phyloP scores from a whole-genome alignment of 2,888 invertebrate genomes.

The Lordiphosa andalusiaca region DNA sequence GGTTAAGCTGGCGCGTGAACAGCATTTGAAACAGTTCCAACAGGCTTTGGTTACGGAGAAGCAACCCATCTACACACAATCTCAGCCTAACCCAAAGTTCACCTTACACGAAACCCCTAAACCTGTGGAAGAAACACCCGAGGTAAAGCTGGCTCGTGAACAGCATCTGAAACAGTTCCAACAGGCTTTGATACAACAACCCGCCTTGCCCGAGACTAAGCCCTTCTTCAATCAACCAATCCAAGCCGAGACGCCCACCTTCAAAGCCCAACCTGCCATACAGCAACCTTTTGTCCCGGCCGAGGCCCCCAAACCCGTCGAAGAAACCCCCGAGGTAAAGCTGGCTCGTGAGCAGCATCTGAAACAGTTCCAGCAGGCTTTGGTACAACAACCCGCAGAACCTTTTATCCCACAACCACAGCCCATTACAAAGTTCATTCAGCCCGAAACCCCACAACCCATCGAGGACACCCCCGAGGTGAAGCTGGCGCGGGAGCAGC shows the following conservation, averaged over 20 bases:
- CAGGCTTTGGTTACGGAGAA: too few species aligned
- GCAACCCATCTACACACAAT: constrained; percentile 8
- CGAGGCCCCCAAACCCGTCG: constrained; percentile 33
- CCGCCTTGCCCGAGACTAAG: constrained; percentile 10
- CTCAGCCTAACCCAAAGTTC: constrained; percentile 1
- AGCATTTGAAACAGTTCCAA: constrained; percentile 50
- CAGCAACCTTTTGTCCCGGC: neutral
- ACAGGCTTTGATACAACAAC: constrained; percentile 47
- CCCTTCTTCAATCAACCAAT: neutral
- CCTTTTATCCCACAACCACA: constrained; percentile 4
- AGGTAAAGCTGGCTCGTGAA: constrained; percentile 65
- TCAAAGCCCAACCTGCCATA: too few species aligned
- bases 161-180: constrained; percentile 56
- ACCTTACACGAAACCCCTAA: neutral
- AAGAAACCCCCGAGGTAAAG: constrained; percentile 62
- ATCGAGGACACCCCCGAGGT: constrained; percentile 65
- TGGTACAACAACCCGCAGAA: constrained; percentile 28
- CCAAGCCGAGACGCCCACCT: too few species aligned
- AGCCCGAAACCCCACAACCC: constrained; percentile 8
- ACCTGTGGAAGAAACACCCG: constrained; percentile 56
- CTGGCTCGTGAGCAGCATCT: constrained; percentile 71
- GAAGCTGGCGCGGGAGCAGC: constrained; percentile 60
- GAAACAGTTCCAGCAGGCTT: constrained; percentile 54
- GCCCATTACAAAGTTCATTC: too few species aligned
- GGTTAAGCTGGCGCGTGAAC: constrained; percentile 63